Base-by-base conservation (phyloP, 35 echinoderm and acorn worm genomes). In the Apostichopus californicus region DNA sequence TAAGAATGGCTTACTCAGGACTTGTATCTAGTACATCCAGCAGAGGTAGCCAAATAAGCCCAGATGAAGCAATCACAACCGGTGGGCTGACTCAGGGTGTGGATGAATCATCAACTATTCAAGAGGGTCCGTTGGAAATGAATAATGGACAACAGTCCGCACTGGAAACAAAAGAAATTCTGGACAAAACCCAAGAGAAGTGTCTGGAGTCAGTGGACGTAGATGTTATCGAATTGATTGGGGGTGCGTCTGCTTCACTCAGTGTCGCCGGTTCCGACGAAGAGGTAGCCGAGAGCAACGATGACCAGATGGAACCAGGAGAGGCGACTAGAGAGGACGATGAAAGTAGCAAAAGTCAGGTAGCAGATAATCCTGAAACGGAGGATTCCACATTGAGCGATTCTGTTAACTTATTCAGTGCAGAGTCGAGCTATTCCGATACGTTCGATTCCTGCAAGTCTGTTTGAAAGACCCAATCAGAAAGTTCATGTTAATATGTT, bases 381-480 rank as follows among this genome's bases (percentile, higher is more conserved):
- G 14, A 75, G n/a, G 17, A 75, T 75, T 18, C 17, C 7, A 75
- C 17, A n/a, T 75, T 75, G 71, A 75, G 71, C n/a, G 71, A 75
- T 22, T 75, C 71, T 20, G 71, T 75, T 75, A 14, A n/a, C 17
- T 75, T 75, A 75, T 75, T 75, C 71, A 75, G 71, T 22, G n/a
- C 20, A n/a, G 13, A 75, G 56, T 85, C 81, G 6, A 85, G 55
- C 4, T 58, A 5, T 58, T 58, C 17, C 2, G 81, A 58, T 59
- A 24, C 81, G 1, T 85, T 85, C 58, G 81, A 85, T 58, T 85
- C 81, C 17, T 85, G 55, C 56, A 58, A 4, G n/a, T 85, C 81
- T 1, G 56, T 58, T 58, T 85, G n/a, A 60, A 85, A 75, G n/a
- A 2, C 6, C 11, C 18, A 68, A 68, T 68, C 18, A 68, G 64